Evolutionary conservation across 2,797 vertebrate genomes (phyloP).

Genomic region (Chrysocyon brachyurus): DNA sequence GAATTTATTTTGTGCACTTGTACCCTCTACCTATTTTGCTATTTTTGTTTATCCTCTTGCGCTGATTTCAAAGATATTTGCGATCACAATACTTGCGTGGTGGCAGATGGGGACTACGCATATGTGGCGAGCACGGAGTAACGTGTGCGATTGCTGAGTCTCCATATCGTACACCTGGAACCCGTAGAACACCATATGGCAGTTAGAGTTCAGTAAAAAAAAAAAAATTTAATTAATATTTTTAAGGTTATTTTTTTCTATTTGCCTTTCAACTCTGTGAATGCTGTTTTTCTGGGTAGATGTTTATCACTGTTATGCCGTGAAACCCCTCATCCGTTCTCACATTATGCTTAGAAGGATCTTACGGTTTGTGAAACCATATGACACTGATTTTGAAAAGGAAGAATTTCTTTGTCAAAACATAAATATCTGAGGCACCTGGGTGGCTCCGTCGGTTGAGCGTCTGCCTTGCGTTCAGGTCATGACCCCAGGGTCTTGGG

Average conservation of each 20-base stretch:
- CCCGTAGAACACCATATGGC: background rate
- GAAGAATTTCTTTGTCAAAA: background rate
- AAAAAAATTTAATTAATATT: background rate
- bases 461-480: too few relatives aligned
- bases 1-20: background rate
- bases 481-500: too few relatives aligned
- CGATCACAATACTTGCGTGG: too few relatives aligned
- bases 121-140: background rate
- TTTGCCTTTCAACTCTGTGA: background rate
- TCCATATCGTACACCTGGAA: background rate
- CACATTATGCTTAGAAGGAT: background rate
- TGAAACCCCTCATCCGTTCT: background rate
- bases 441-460: too few relatives aligned
- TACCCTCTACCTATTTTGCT: background rate
- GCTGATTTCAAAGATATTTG: background rate
- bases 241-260: background rate
- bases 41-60: background rate
- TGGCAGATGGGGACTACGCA: background rate
- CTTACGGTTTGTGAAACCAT: background rate
- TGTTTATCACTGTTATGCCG: background rate
- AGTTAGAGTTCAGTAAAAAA: background rate
- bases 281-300: background rate
- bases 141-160: background rate
- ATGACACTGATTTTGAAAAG: background rate
- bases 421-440: background rate